Conservation (phyloP, 2,113 vertebrate species). For the Hydrolagus affinis region DNA sequence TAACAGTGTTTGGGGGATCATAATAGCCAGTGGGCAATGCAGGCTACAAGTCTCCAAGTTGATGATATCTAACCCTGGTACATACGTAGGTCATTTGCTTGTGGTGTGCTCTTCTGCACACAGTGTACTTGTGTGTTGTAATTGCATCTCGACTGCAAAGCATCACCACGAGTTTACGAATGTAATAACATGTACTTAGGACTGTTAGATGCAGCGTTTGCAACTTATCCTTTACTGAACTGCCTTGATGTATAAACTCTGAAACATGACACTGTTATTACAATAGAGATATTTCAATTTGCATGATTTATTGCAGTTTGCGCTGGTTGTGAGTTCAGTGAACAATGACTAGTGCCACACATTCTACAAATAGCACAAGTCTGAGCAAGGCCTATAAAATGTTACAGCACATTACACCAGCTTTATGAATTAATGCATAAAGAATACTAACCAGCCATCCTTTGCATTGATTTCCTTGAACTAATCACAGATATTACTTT, state of each 20-base stretch:
- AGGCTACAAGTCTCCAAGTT: background rate
- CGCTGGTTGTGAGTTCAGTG: background rate
- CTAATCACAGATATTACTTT: background rate
- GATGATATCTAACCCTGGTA: background rate
- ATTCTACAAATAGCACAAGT: background rate
- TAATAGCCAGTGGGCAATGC: background rate
- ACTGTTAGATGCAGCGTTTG: background rate
- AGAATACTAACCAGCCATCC: background rate
- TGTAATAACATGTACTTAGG: background rate
- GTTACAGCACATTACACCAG: conserved; percentile 26
- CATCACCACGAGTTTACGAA: background rate
- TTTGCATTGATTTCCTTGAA: background rate
- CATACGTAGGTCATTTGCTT: conserved; percentile 6
- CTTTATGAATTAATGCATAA: conserved; percentile 20
- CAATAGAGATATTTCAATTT: background rate
- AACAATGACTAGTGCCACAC: background rate
- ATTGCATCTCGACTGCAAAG: background rate
- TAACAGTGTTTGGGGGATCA: conserved; percentile 7
- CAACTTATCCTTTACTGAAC: background rate
- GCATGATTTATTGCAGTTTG: background rate
- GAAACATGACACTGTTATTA: background rate
- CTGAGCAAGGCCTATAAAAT: conserved; percentile 7
- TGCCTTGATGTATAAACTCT: background rate
- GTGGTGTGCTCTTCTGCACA: background rate
- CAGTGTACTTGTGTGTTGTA: background rate